A percentile compares a stretch with the other conserved stretches of the same genome.
Evolutionary conservation across 53 echinoderm and acorn worm species (phyloP).

Genomic region (Holothuria scabra): DNA sequence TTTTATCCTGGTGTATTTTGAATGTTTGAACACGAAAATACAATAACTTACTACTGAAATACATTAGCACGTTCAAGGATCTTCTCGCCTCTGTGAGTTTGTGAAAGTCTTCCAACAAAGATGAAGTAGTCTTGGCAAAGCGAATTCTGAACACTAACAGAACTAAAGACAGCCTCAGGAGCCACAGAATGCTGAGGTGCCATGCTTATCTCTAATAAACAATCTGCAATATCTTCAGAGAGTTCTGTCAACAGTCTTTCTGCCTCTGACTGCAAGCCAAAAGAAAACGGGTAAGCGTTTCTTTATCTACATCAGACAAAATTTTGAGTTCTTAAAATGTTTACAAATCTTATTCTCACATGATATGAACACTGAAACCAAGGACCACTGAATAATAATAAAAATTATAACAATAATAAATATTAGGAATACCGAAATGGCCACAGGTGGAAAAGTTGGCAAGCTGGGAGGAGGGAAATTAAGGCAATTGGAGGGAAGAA

Average conservation of each 20-base stretch:
- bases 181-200: conserved; percentile 72
- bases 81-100: conserved; percentile 82
- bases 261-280: conserved; percentile 66
- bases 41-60: conserved; percentile 87
- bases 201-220: conserved; percentile 84
- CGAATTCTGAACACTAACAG: conserved; percentile 74
- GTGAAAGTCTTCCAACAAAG: conserved; percentile 81
- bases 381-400: no score
- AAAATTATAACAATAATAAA: no score
- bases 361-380: no score
- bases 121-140: conserved; percentile 96
- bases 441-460: no score
- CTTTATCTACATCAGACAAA: background rate
- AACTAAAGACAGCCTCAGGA: conserved; percentile 87
- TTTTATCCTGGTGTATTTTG: no score
- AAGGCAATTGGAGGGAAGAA: no score
- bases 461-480: no score
- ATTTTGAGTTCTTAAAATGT: no score
- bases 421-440: no score
- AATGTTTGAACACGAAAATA: background rate
- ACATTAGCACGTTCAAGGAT: conserved; percentile 85
- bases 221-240: conserved; percentile 88
- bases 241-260: conserved; percentile 79
- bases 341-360: no score
- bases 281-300: background rate